phyloP scores from a whole-genome alignment of 2,113 vertebrate genomes.

The Hippocampus guttulatus region DNA sequence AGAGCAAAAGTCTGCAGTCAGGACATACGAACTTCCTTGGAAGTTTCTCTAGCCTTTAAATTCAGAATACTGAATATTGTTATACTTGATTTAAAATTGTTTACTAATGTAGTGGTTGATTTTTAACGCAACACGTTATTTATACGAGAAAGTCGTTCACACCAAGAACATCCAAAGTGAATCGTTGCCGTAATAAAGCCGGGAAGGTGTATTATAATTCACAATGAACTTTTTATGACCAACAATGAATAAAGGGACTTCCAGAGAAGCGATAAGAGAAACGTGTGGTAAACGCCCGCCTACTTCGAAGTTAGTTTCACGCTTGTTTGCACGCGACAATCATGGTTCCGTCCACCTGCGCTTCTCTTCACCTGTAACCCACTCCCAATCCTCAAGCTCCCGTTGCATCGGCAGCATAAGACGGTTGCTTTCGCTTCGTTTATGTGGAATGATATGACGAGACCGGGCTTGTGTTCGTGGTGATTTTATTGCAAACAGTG shows the following conservation, averaged over 20 bases:
- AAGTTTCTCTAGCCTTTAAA: too few species aligned
- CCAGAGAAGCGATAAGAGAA: not conserved
- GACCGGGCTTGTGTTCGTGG: conserved; percentile 16
- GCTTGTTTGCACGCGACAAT: not conserved
- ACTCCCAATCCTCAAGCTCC: not conserved
- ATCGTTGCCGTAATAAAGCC: not conserved
- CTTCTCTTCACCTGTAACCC: too few species aligned
- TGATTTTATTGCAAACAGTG: conserved; percentile 68
- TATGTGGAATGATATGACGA: not conserved
- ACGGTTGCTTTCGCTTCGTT: not conserved
- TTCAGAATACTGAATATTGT: too few species aligned
- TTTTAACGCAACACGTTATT: not conserved
- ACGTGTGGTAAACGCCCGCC: not conserved
- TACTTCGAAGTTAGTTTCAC: not conserved
- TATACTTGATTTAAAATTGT: too few species aligned
- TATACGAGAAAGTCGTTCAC: not conserved
- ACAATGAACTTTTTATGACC: not conserved
- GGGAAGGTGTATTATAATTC: not conserved
- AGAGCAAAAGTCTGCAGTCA: too few species aligned
- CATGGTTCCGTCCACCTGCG: not conserved
- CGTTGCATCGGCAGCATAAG: not conserved
- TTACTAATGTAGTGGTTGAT: too few species aligned
- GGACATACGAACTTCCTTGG: too few species aligned
- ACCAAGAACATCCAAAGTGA: not conserved
- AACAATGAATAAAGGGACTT: not conserved